phyloP scores from a whole-genome alignment of 1,140 invertebrate species.

The Bombus turneri region DNA sequence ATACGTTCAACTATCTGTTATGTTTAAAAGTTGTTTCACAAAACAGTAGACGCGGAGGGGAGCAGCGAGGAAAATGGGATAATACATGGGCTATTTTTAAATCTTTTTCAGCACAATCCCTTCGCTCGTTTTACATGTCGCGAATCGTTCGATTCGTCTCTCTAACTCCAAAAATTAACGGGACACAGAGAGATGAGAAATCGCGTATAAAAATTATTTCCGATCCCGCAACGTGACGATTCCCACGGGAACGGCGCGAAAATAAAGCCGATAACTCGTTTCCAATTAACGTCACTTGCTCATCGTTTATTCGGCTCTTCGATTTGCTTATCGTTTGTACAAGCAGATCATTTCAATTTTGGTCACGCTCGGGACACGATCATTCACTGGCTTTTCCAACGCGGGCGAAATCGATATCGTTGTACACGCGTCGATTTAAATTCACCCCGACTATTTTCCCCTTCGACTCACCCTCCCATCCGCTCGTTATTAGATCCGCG shows the following conservation, averaged over 20 bases:
- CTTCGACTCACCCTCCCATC: background rate
- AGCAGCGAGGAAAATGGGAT: background rate
- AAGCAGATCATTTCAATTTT: constrained; percentile 51
- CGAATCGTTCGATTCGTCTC: background rate
- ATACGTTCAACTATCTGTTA: constrained; percentile 2
- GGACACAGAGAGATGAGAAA: background rate
- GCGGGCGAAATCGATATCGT: constrained; percentile 33
- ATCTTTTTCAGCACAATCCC: background rate
- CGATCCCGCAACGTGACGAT: background rate
- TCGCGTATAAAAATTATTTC: constrained; percentile 21
- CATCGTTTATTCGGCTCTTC: constrained; percentile 31
- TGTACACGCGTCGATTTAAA: constrained; percentile 25
- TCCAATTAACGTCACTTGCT: constrained; percentile 51
- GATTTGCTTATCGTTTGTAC: constrained; percentile 55
- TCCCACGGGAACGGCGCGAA: background rate
- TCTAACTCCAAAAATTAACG: too few species aligned
- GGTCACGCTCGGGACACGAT: constrained; percentile 24
- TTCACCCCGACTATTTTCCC: background rate
- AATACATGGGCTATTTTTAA: background rate
- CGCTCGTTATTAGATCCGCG: constrained; percentile 31
- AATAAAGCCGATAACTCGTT: constrained; percentile 51
- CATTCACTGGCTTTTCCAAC: constrained; percentile 13
- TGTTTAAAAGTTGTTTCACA: background rate
- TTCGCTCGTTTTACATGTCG: too few species aligned
- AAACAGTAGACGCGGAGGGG: background rate